Conservation (phyloP, 2,113 vertebrate genomes). For the Rhineura floridana region DNA sequence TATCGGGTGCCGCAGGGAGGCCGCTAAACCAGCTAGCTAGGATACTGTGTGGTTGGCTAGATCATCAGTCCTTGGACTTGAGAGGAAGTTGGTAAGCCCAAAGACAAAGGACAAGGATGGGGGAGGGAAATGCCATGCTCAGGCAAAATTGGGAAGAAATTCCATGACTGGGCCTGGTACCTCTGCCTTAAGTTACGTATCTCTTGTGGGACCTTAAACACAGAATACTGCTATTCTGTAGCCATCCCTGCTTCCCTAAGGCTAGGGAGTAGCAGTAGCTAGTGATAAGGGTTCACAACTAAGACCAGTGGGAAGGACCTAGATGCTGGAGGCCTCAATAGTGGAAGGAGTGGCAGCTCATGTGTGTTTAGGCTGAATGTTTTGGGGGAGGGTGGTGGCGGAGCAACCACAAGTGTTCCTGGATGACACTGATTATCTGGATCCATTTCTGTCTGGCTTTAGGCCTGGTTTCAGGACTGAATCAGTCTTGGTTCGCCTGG, state of each 20-base stretch:
- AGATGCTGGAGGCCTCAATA: too few relatives aligned
- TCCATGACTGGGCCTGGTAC: background rate
- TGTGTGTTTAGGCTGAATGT: too few relatives aligned
- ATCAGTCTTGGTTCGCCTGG: too few relatives aligned
- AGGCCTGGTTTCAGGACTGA: too few relatives aligned
- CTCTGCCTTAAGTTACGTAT: background rate
- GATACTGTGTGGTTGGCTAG: background rate
- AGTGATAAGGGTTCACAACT: background rate
- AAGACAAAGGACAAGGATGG: background rate
- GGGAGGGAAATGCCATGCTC: background rate
- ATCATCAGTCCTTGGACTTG: background rate
- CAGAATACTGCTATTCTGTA: background rate
- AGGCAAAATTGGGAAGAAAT: background rate
- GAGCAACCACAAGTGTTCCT: too few relatives aligned
- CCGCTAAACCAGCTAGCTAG: too few relatives aligned
- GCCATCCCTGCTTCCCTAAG: background rate
- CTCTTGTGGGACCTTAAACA: background rate
- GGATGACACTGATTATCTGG: too few relatives aligned
- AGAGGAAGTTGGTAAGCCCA: background rate
- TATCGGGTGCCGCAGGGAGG: background rate
- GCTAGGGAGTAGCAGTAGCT: background rate
- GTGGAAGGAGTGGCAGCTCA: too few relatives aligned
- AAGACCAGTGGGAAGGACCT: too few relatives aligned
- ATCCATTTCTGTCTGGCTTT: too few relatives aligned
- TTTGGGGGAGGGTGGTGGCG: too few relatives aligned